Evolutionary conservation across 2,888 invertebrate genomes (phyloP).

Genomic region (Dorcus hopei): DNA sequence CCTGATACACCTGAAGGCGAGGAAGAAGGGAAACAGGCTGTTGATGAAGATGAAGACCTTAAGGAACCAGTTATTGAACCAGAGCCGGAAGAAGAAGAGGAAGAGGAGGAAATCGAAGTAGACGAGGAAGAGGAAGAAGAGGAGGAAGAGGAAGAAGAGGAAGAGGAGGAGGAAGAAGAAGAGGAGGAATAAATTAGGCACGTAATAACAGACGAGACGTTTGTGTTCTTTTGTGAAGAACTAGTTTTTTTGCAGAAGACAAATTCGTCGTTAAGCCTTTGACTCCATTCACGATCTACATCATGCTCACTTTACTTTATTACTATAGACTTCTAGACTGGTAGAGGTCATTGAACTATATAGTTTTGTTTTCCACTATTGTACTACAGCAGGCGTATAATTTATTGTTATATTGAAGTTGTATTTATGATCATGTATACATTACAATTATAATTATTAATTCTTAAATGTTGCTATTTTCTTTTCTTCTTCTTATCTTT

Average conservation of each 20-base stretch:
- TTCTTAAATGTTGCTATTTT: background rate
- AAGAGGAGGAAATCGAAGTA: conserved; percentile 66
- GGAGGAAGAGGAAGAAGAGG: conserved; percentile 68
- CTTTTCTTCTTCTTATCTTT: too few relatives aligned
- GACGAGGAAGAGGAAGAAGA: conserved; percentile 76
- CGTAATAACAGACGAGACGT: background rate
- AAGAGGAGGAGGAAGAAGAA: conserved; percentile 61
- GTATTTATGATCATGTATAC: conserved; percentile 41
- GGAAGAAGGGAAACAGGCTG: conserved; percentile 78
- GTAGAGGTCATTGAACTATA: conserved; percentile 14
- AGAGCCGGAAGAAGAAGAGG: conserved; percentile 73
- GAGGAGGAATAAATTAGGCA: conserved; percentile 37
- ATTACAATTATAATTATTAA: conserved; percentile 23
- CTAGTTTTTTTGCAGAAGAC: too few relatives aligned
- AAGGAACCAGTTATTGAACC: conserved; percentile 62
- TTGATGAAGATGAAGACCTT: conserved; percentile 62
- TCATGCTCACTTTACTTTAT: conserved; percentile 1
- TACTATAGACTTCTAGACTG: background rate
- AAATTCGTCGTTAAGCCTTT: too few relatives aligned
- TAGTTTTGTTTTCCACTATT: conserved; percentile 34
- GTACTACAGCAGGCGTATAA: conserved; percentile 23
- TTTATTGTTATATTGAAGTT: conserved; percentile 38
- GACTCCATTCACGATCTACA: background rate
- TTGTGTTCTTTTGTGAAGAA: background rate
- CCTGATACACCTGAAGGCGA: conserved; percentile 89